Evolutionary conservation across 2,797 vertebrate species (phyloP), one percentile per base, ranked within the genome.

Genomic region (Remorina albescens): DNA sequence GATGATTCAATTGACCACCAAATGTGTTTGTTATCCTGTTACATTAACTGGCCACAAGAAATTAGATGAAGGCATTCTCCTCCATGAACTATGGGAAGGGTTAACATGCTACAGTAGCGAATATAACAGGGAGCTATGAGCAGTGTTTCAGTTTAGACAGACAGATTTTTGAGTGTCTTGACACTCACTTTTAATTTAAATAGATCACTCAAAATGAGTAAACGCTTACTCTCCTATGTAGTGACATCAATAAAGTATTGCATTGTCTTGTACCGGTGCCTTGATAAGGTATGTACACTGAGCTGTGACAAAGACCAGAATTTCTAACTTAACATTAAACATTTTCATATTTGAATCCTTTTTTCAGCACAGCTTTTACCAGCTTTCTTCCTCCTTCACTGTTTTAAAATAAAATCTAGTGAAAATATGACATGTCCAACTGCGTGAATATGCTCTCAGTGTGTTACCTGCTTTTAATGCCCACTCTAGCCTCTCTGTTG

Each of bases 381-480:
- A 15, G 7, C 12, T 19, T 23, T 47, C n/a, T 0, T 5, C 30
- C 3, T 11, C 16, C 16, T 50, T 28, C 42, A 4, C 21, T 32
- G 4, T 21, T 26, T 12, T n/a, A 8, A 62, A 46, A 15, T 16
- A 21, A 60, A 8, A 36, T 18, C n/a, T n/a, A n/a, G n/a, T n/a
- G n/a, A n/a, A n/a, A n/a, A n/a, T n/a, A n/a, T n/a, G n/a, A n/a
- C n/a, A n/a, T n/a, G 21, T 23, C 32, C 19, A 16, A 15, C 13
- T 13, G 41, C n/a, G 39, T n/a, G n/a, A n/a, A n/a, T n/a, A n/a
- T n/a, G n/a, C n/a, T n/a, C n/a, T n/a, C n/a, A n/a, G n/a, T n/a
- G n/a, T n/a, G n/a, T n/a, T n/a, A n/a, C n/a, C n/a, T n/a, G 68
- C 44, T 28, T 26, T 63, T 74, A 80, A 78, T 71, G 64, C 5